Evolutionary conservation across 1,140 invertebrate genomes (phyloP), one percentile per base, ranked within the genome.

Genomic region (Spodoptera litura): DNA sequence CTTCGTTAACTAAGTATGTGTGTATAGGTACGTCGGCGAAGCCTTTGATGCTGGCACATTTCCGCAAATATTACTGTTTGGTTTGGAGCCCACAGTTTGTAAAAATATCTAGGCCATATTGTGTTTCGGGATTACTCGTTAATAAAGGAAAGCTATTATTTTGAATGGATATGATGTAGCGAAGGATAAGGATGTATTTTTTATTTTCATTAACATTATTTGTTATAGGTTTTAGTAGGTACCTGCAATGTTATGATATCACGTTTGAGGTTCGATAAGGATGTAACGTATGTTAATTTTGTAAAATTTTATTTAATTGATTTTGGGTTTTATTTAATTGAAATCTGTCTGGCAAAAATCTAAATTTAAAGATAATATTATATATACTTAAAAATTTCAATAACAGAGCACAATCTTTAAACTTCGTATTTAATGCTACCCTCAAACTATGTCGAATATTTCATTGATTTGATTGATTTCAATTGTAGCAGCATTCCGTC

Each of bases 21-120:
- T 53, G 64, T 52, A 52, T 53, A 31, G 51, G 66, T 52, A 31
- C 11, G 66, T 49, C 38, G 62, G 62, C 15, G 35, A 70, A 70
- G 66, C 66, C 35, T 72, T 58, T 72, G 70, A 72, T 72, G 68
- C 31, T 20, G 55, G 53, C 70, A 55, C 35, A 72, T 59, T 58
- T 58, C 55, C 31, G 35, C 31, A 72, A 72, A 72, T 58, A 58
- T 72, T 72, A 72, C 68, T 58, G 55, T 58, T 55, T 58, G 13
- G 70, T 20, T 56, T 72, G 0, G n/a, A 56, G 70, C 53, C 15
- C 31, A 44, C 38, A 72, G 35, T 56, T 55, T 56, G 35, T 58
- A 58, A 58, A 58, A 58, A 44, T 44, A 58, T 58, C 15, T 58
- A 58, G 15, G 15, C 35, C 55, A 38, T 13, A 20, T 38, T 15